Percentiles rank a stretch among this genome's conserved stretches.
phyloP scores from a whole-genome alignment of 2,797 vertebrate species.

The Toxotes lorentzi region DNA sequence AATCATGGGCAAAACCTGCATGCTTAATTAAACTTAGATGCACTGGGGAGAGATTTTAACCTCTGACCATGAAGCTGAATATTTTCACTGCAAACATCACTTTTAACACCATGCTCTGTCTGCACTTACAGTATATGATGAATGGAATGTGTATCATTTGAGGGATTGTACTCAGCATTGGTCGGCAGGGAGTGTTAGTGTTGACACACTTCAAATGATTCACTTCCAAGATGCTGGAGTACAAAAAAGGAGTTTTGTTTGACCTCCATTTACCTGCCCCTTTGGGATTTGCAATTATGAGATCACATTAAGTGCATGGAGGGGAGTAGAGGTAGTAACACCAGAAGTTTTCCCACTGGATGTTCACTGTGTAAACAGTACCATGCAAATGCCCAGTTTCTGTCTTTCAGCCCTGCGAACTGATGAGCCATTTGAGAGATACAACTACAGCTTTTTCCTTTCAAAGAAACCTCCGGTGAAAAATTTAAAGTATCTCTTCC shows the following conservation, averaged over 20 bases:
- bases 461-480: slow-evolving; percentile 57
- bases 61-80: slow-evolving; percentile 17
- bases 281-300: slow-evolving; percentile 68
- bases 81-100: slow-evolving; percentile 18
- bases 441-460: slow-evolving; percentile 55
- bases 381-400: slow-evolving; percentile 22
- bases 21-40: slow-evolving; percentile 11
- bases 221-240: slow-evolving; percentile 44
- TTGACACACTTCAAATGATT: slow-evolving; percentile 59
- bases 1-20: slow-evolving; percentile 16
- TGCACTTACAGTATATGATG: neutral
- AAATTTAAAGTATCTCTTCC: slow-evolving; percentile 72
- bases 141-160: slow-evolving; percentile 7
- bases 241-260: slow-evolving; percentile 56
- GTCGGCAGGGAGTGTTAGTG: slow-evolving; percentile 23
- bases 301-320: slow-evolving; percentile 53
- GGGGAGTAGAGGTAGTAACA: slow-evolving; percentile 51
- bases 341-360: slow-evolving; percentile 63
- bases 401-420: slow-evolving; percentile 46
- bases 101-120: neutral
- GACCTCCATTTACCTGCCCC: slow-evolving; percentile 56
- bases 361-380: slow-evolving; percentile 75
- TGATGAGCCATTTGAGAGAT: slow-evolving; percentile 57
- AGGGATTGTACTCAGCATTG: neutral
- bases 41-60: slow-evolving; percentile 25